Evolutionary conservation across 2,113 vertebrate genomes (phyloP).

Genomic region (Microtus oregoni): DNA sequence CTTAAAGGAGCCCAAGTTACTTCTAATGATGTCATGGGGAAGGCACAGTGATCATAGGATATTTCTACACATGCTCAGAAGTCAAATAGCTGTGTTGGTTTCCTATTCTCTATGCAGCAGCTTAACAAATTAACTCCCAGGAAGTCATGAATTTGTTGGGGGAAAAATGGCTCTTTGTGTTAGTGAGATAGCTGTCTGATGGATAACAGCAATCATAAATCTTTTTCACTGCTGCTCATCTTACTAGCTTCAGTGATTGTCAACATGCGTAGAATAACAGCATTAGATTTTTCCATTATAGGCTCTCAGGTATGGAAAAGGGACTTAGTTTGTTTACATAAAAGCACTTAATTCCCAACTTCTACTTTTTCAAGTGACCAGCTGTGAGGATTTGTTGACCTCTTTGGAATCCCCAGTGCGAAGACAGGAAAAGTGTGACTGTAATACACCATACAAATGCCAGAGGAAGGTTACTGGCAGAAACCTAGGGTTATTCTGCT

Average conservation of each 20-base stretch:
- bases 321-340: background rate
- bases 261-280: background rate
- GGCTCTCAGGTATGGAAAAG: background rate
- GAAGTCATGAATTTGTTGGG: background rate
- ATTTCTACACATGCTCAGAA: background rate
- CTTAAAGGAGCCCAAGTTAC: conserved; percentile 21
- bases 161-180: background rate
- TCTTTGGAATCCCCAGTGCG: background rate
- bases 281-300: background rate
- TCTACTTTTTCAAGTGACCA: background rate
- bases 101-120: background rate
- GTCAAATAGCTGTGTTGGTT: conserved; percentile 61
- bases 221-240: background rate
- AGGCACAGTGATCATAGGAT: background rate
- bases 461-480: background rate
- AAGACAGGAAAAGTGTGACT: background rate
- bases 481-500: background rate
- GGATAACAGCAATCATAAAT: background rate
- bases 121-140: conserved; percentile 37
- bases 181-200: background rate
- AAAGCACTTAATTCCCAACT: background rate
- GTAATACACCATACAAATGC: background rate
- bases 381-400: background rate
- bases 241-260: background rate
- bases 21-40: conserved; percentile 14